Percentiles rank a stretch among this genome's conserved stretches.
Evolutionary conservation across 2,888 invertebrate species (phyloP).

Genomic region (Sussaba pulchella): DNA sequence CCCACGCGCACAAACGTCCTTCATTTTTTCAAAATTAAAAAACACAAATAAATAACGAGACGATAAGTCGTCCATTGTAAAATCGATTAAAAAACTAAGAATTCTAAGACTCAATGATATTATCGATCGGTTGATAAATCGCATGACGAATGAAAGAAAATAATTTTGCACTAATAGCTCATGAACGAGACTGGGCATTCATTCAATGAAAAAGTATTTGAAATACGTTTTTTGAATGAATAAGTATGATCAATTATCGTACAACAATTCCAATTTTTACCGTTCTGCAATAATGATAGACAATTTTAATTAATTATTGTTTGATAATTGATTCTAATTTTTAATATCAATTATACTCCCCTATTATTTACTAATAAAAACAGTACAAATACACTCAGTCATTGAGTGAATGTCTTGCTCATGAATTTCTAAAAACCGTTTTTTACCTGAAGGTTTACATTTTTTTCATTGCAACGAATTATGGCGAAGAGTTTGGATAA

Average conservation of each 20-base stretch:
- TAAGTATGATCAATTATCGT: no score
- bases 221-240: no score
- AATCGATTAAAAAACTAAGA: constrained; percentile 32
- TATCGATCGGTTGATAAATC: constrained; percentile 7
- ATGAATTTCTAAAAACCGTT: constrained; percentile 50
- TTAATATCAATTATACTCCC: no score
- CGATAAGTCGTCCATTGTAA: constrained; percentile 35
- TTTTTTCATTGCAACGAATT: not conserved
- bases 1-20: constrained; percentile 54
- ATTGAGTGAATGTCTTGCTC: no score
- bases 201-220: no score
- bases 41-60: constrained; percentile 50
- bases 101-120: constrained; percentile 17
- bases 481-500: constrained; percentile 10
- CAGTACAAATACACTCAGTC: no score
- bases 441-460: not conserved
- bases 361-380: no score
- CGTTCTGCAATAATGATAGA: no score
- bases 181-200: no score
- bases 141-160: constrained; percentile 5
- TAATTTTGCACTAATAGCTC: constrained; percentile 40
- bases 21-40: constrained; percentile 18
- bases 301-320: no score
- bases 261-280: no score
- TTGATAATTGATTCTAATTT: no score